Base-by-base conservation (phyloP, 2,113 vertebrate genomes). In the Tragulus kanchil region DNA sequence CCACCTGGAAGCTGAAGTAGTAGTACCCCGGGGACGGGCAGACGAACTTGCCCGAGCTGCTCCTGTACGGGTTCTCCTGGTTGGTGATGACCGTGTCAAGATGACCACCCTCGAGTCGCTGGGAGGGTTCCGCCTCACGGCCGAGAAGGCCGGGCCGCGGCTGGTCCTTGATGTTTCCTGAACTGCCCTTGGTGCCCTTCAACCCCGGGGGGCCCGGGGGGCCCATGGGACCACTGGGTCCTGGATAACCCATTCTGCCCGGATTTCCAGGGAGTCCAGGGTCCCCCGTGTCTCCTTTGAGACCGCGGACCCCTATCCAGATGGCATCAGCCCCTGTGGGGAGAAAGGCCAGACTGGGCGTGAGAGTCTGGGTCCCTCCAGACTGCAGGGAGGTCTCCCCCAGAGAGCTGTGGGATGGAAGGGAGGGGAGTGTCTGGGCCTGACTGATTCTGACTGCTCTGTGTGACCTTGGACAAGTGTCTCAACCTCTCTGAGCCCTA, bases 1-100 rank as follows among this genome's bases (percentile, higher is more conserved):
- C 88, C 92, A 99, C 98, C 56, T 99, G 99, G 98, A 98, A 99
- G 58, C 97, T 93, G 25, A 99, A 99, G 94, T 99, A 99, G 89
- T 99, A 99, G 69, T 98, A 87, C 2, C 99, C 99, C 0, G 99
- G 81, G n/a, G n/a, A n/a, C 31, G 16, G 3, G 79, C 99, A 99
- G 17, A 85, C 89, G 93, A 99, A 99, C 1, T 17, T 21, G 6
- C 99, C 99, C 0, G 87, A 97, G 58, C 13, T 0, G 5, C 89
- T 42, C 12, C 61, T 89, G 93, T 99, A 99, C 12, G 96, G 65
- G 2, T 2, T 17, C 14, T 98, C 98, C 92, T 99, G 52, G 90
- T 99, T 99, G 93, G 98, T 99, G 94, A 99, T 95, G 95, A 96
- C 23, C 0, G 50, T 91, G 97, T 98, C 96, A 99, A 99, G 67